Evolutionary conservation across 2,888 invertebrate genomes (phyloP).

Genomic region (Drosophila siamana): DNA sequence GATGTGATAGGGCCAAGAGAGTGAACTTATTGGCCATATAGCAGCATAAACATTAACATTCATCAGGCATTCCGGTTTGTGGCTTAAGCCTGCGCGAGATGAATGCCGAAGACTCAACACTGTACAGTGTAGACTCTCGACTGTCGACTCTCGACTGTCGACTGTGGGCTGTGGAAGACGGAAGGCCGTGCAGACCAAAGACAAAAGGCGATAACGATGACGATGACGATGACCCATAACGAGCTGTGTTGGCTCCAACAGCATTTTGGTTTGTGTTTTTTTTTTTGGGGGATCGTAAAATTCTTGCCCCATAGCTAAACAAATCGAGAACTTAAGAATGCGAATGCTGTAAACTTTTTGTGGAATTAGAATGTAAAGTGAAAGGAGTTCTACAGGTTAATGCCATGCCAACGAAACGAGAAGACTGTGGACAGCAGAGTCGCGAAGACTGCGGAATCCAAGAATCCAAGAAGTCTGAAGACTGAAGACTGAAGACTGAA

Average conservation of each 20-base stretch:
- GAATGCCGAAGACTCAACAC: slow-evolving; percentile 31
- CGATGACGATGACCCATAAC: slow-evolving; percentile 55
- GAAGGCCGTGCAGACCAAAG: slow-evolving; percentile 4
- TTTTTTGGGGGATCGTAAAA: slow-evolving; percentile 50
- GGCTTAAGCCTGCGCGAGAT: slow-evolving; percentile 33
- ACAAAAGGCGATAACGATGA: slow-evolving; percentile 19
- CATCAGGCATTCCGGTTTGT: slow-evolving; percentile 55
- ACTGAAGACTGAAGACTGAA: neutral
- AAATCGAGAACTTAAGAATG: slow-evolving; percentile 61
- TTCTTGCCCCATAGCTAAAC: slow-evolving; percentile 47
- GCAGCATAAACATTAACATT: slow-evolving; percentile 50
- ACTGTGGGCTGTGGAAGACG: neutral
- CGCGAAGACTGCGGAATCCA: slow-evolving; percentile 4
- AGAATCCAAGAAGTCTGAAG: too few relatives aligned
- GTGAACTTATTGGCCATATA: slow-evolving; percentile 33
- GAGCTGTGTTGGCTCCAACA: slow-evolving; percentile 38
- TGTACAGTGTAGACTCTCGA: neutral
- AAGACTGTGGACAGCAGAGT: neutral
- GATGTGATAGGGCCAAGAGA: slow-evolving; percentile 41
- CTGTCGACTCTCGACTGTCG: neutral
- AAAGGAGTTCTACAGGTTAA: slow-evolving; percentile 80
- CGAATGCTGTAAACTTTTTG: slow-evolving; percentile 69
- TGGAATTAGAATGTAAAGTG: slow-evolving; percentile 80
- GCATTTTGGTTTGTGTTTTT: slow-evolving; percentile 15
- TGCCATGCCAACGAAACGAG: slow-evolving; percentile 38